Evolutionary conservation across 2,113 vertebrate species (phyloP).

Genomic region (Taurulus bubalis): DNA sequence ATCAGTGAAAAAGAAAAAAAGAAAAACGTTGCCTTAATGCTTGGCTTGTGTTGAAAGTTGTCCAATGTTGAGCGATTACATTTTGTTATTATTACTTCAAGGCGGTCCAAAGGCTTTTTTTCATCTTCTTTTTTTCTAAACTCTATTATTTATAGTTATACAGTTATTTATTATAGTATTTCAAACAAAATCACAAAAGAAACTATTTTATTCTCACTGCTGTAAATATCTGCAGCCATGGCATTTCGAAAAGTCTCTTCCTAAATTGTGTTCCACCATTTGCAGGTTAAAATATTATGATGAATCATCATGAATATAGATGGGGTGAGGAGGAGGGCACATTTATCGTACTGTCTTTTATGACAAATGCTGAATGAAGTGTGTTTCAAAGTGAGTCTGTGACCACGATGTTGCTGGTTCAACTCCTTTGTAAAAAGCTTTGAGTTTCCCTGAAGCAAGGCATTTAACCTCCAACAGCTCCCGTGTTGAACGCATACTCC

Average conservation of each 20-base stretch:
- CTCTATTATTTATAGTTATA: no score
- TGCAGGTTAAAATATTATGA: neutral
- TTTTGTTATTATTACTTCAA: conserved; percentile 21
- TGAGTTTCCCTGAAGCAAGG: no score
- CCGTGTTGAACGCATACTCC: no score
- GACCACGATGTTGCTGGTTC: no score
- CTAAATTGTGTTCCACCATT: neutral
- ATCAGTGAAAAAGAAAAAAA: neutral
- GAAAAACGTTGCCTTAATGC: neutral
- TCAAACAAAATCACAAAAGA: no score
- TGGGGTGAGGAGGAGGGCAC: neutral
- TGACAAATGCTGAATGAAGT: no score
- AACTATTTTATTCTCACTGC: neutral
- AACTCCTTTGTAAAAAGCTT: no score
- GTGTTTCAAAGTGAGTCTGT: no score
- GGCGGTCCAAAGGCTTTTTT: neutral
- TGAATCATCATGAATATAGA: neutral
- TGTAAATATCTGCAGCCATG: neutral
- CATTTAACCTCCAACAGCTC: no score
- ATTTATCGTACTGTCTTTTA: neutral
- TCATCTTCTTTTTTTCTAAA: neutral
- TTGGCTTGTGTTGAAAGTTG: conserved; percentile 16
- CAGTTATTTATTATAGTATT: no score
- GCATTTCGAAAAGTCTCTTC: neutral
- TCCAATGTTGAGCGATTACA: neutral